Conservation (phyloP, 2,797 vertebrate genomes). For the Rhadinocentrus ornatus region DNA sequence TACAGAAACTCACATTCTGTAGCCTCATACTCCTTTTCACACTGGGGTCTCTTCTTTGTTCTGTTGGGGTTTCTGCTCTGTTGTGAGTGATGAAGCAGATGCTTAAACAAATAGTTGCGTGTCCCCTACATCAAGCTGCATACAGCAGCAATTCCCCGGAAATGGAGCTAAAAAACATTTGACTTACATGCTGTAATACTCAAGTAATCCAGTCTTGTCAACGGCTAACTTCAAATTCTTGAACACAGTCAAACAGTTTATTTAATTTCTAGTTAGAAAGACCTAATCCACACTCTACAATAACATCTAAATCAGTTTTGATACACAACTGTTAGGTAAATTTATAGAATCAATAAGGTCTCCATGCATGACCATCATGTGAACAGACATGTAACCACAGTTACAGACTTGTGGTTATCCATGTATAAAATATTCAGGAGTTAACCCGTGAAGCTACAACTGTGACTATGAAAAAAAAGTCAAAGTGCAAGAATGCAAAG, state of each 20-base stretch:
- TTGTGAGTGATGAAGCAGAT: conserved; percentile 25
- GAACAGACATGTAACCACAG: conserved; percentile 50
- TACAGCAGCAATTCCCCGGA: conserved; percentile 22
- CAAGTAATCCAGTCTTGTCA: not conserved
- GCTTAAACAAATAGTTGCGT: conserved; percentile 23
- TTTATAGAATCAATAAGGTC: conserved; percentile 52
- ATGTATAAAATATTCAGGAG: conserved; percentile 73
- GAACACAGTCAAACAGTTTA: too few species aligned
- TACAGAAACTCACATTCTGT: conserved; percentile 33
- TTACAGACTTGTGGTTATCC: conserved; percentile 61
- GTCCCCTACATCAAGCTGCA: conserved; percentile 9
- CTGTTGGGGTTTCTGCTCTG: conserved; percentile 14
- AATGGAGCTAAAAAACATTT: not conserved
- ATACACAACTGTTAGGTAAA: conserved; percentile 12
- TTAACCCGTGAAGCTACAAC: conserved; percentile 26
- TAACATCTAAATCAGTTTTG: conserved; percentile 1
- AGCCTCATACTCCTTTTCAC: not conserved
- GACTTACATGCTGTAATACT: not conserved
- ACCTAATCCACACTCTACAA: not conserved
- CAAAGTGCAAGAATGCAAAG: conserved; percentile 8
- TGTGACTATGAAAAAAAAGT: conserved; percentile 12
- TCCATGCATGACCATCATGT: conserved; percentile 18
- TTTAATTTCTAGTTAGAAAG: not conserved
- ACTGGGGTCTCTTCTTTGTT: not conserved
- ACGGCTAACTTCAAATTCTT: not conserved